These are phyloP conservation scores for Aporophyla nigra DNA, from an alignment of 2,888 invertebrate species.

Conservation along the genomic window DNA sequence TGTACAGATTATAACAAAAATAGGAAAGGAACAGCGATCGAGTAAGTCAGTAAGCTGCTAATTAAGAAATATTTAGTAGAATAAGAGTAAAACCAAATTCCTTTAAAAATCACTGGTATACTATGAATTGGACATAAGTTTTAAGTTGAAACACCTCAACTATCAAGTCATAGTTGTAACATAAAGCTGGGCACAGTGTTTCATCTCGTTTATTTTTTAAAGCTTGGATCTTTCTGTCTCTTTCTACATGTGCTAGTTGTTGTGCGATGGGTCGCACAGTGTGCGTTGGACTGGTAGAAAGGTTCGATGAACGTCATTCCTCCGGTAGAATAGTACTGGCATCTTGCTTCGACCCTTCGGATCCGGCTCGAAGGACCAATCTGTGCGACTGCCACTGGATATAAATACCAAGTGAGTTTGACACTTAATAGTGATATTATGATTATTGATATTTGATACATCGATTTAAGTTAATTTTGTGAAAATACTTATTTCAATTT, in stretches of 20 bases:
- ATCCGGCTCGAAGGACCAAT: slow-evolving; percentile 18
- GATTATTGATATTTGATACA: too few relatives aligned
- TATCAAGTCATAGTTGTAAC: neutral
- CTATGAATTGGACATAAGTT: neutral
- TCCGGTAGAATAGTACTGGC: neutral
- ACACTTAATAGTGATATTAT: too few relatives aligned
- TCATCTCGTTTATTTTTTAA: neutral
- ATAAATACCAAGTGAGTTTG: neutral
- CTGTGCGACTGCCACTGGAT: neutral
- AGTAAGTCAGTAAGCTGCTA: neutral
- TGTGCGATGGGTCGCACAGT: neutral
- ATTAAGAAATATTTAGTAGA: too few relatives aligned
- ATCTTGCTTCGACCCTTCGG: neutral
- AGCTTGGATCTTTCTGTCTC: neutral
- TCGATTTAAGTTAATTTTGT: neutral
- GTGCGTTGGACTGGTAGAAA: neutral
- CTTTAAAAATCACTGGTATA: neutral
- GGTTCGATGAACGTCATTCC: neutral
- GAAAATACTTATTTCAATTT: neutral
- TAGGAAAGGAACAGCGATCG: neutral
- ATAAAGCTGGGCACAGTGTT: neutral
- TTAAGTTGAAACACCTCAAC: neutral
- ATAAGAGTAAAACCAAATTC: neutral
- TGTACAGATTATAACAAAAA: neutral
- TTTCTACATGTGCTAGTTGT: neutral